A percentile compares a stretch with the other conserved stretches of the same genome.
Evolutionary conservation across 2,888 invertebrate species (phyloP).

Genomic region (Macaria notata): DNA sequence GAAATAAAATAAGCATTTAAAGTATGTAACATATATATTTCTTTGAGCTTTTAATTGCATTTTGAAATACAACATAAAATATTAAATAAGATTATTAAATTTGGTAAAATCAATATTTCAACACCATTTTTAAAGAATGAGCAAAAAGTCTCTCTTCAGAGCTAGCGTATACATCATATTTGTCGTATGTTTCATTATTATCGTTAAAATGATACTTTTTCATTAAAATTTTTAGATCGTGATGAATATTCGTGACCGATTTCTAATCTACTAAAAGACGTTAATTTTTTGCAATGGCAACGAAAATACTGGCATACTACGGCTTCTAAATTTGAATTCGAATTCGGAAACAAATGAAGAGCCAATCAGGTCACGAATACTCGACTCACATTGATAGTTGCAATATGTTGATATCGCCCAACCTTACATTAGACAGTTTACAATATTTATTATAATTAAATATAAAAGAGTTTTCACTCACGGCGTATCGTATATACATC

Average conservation of each 20-base stretch:
- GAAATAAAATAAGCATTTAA: conserved; percentile 73
- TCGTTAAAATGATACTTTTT: conserved; percentile 83
- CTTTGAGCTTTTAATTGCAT: conserved; percentile 93
- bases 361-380: conserved; percentile 39
- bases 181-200: conserved; percentile 83
- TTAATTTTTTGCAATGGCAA: conserved; percentile 32
- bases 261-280: conserved; percentile 33
- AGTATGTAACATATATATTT: conserved; percentile 93
- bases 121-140: conserved; percentile 82
- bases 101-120: conserved; percentile 88
- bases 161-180: conserved; percentile 90
- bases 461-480: conserved; percentile 78
- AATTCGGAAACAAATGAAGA: conserved; percentile 8
- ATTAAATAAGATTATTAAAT: conserved; percentile 90
- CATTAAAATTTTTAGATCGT: conserved; percentile 58
- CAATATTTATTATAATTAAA: conserved; percentile 72
- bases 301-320: conserved; percentile 7
- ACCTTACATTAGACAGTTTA: conserved; percentile 76
- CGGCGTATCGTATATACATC: conserved; percentile 74
- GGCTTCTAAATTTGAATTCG: conserved; percentile 6
- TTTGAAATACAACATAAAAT: conserved; percentile 92
- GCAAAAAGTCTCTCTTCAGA: conserved; percentile 84
- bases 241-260: conserved; percentile 44
- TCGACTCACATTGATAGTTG: conserved; percentile 38
- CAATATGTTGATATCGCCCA: conserved; percentile 58